Conservation (phyloP, 2,888 invertebrate species). For the Strigamia crassipes region DNA sequence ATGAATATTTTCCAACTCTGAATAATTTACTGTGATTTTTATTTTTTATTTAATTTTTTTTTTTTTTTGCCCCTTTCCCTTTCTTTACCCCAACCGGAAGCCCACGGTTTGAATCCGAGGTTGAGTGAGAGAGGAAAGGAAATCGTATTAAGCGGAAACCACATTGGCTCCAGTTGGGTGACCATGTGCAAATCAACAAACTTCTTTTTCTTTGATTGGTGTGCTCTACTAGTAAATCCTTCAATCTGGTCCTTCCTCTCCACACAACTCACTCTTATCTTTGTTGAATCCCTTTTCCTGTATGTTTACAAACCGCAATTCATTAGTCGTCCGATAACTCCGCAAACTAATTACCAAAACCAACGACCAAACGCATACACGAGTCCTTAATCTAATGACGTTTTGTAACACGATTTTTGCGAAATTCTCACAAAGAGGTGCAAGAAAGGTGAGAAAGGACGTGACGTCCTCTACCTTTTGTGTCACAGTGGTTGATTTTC, state of each 20-base stretch:
- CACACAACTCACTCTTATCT: neutral
- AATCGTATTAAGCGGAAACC: conserved; percentile 29
- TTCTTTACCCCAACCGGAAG: conserved; percentile 17
- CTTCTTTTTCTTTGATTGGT: neutral
- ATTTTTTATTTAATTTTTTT: too few species aligned
- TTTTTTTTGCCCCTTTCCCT: neutral
- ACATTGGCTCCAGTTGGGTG: conserved; percentile 35
- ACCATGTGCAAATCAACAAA: conserved; percentile 28
- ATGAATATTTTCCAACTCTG: too few species aligned
- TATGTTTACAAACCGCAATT: too few species aligned
- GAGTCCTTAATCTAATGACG: too few species aligned
- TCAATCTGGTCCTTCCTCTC: conserved; percentile 22
- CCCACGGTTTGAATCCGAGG: neutral
- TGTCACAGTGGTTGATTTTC: conserved; percentile 39
- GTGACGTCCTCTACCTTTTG: conserved; percentile 19
- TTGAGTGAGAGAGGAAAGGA: conserved; percentile 31
- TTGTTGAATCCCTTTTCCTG: neutral
- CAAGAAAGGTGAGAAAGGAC: conserved; percentile 28
- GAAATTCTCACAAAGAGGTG: neutral
- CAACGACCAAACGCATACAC: too few species aligned
- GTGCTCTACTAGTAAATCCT: conserved; percentile 17
- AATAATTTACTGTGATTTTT: neutral
- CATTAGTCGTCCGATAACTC: too few species aligned
- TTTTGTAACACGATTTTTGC: neutral
- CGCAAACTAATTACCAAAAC: too few species aligned